phyloP scores from a whole-genome alignment of 2,888 invertebrate species.

The Ctenicera cuprea region DNA sequence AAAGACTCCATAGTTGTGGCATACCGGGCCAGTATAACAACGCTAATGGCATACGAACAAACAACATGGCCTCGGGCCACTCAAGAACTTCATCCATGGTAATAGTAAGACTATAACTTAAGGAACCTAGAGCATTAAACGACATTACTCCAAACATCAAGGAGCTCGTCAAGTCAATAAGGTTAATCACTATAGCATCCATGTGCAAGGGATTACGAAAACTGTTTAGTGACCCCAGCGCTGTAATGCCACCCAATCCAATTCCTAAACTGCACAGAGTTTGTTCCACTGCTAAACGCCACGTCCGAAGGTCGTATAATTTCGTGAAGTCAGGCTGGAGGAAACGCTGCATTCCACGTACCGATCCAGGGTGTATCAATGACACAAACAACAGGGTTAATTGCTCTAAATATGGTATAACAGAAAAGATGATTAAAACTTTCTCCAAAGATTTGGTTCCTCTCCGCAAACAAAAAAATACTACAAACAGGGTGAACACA shows the following conservation, averaged over 20 bases:
- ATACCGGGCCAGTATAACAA: slow-evolving; percentile 28
- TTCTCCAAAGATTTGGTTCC: slow-evolving; percentile 26
- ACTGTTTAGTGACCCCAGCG: slow-evolving; percentile 34
- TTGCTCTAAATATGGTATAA: slow-evolving; percentile 31
- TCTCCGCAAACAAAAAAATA: slow-evolving; percentile 27
- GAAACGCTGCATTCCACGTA: slow-evolving; percentile 31
- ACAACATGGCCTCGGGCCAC: background rate
- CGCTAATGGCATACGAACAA: slow-evolving; percentile 34
- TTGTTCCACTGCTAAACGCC: slow-evolving; percentile 38
- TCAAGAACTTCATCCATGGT: slow-evolving; percentile 13
- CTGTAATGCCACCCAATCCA: slow-evolving; percentile 45
- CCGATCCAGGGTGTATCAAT: slow-evolving; percentile 38
- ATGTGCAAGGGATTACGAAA: slow-evolving; percentile 46
- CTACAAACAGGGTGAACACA: background rate
- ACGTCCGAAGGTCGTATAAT: slow-evolving; percentile 20
- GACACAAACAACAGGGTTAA: slow-evolving; percentile 35
- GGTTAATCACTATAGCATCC: slow-evolving; percentile 37
- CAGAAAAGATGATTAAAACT: background rate
- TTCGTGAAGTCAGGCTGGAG: slow-evolving; percentile 23
- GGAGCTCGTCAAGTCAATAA: slow-evolving; percentile 16
- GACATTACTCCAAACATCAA: slow-evolving; percentile 25
- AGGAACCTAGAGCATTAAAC: slow-evolving; percentile 30
- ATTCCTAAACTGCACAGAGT: slow-evolving; percentile 36
- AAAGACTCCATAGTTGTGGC: slow-evolving; percentile 27
- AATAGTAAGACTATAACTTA: slow-evolving; percentile 28